phyloP scores from a whole-genome alignment of 1,140 invertebrate genomes.

The Cyphomyrmex costatus region DNA sequence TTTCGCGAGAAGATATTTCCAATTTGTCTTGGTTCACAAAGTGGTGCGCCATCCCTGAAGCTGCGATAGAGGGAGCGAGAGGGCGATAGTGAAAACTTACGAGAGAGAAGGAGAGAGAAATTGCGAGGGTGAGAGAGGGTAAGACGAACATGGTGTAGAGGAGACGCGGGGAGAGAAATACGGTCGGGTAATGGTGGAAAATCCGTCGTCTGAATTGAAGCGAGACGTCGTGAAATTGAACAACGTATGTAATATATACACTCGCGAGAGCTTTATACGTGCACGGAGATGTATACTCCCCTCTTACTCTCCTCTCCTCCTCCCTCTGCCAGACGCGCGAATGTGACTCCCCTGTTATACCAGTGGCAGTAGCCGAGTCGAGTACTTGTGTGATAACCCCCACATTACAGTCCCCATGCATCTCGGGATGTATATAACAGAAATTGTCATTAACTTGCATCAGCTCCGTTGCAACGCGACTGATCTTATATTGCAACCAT shows the following conservation, averaged over 20 bases:
- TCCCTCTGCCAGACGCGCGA: constrained; percentile 17
- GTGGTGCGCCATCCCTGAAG: constrained; percentile 79
- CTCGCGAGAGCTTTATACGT: constrained; percentile 65
- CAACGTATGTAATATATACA: constrained; percentile 83
- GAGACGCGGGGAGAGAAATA: constrained; percentile 63
- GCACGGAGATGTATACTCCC: constrained; percentile 48
- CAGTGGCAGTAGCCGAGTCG: background rate
- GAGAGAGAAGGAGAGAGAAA: constrained; percentile 57
- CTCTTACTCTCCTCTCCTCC: background rate
- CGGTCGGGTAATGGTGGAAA: constrained; percentile 82
- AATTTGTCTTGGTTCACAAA: constrained; percentile 85
- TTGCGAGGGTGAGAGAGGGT: constrained; percentile 33
- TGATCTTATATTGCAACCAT: background rate
- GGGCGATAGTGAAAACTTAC: constrained; percentile 52
- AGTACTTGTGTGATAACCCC: constrained; percentile 32
- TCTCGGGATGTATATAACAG: background rate
- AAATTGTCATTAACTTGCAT: constrained; percentile 42
- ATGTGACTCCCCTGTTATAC: constrained; percentile 47
- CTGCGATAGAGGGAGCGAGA: constrained; percentile 20
- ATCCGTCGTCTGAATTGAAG: constrained; percentile 85
- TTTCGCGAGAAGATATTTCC: constrained; percentile 83
- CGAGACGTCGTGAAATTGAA: constrained; percentile 85
- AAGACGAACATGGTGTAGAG: constrained; percentile 17
- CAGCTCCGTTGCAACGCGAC: background rate
- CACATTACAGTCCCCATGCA: background rate